Base-by-base conservation (phyloP, 2,888 invertebrate species). In the Pollenia angustigena region DNA sequence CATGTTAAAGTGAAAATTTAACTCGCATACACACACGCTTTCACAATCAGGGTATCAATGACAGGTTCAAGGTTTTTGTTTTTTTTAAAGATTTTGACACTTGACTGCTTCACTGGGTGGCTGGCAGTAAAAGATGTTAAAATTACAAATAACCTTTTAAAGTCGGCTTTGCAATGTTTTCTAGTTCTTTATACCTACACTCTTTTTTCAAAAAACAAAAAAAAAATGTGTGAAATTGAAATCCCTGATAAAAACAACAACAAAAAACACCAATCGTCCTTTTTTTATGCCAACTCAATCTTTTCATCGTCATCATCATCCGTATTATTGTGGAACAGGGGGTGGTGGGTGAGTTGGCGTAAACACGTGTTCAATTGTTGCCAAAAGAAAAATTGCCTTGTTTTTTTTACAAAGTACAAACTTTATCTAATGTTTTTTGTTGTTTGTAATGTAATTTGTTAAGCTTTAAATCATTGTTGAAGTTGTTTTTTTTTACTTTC, bases 21-120 rank as follows among this genome's bases (percentile, higher is more conserved):
- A n/a, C 40, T 48, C 18, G 54, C 11, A 48, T 10, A 68, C 48
- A 48, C 48, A 58, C 18, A 18, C 18, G 18, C 11, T 4, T 4
- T 42, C 18, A 64, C 12, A 80, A 23, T 50, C 18, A 42, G 12
- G 9, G 54, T 48, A 56, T 89, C 90, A 88, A 89, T 91, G 90
- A 90, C 90, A 91, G 90, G 89, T 91, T 91, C 91, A 91, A 92
- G 91, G 91, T 89, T 90, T 86, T 88, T 52, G 16, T 52, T 42
- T 75, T 56, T 74, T 60, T 75, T 60, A 42, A 58, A 54, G 23
- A 2, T 78, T 80, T 68, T 82, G 79, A 83, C 78, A 81, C 81
- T 81, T 81, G 78, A 76, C 58, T 86, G 86, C 75, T 62, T 16
- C 40, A 16, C 54, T 23, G n/a, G 50, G 16, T 16, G 68, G 52